phyloP scores from a whole-genome alignment of 2,797 vertebrate species.

The Gallinago solitaria region DNA sequence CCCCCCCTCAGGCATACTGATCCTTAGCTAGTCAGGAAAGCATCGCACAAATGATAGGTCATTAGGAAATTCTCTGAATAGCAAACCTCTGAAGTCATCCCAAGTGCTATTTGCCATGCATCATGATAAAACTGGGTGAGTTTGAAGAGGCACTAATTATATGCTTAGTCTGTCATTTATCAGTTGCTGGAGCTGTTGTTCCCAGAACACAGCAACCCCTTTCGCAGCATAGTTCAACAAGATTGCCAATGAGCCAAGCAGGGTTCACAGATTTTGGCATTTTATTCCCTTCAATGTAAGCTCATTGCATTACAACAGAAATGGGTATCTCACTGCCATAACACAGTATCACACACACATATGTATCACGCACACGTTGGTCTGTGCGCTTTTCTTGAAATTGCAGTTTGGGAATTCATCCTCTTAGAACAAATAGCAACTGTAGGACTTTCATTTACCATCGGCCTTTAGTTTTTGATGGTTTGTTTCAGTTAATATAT shows the following conservation, averaged over 20 bases:
- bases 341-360: neutral
- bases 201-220: neutral
- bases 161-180: neutral
- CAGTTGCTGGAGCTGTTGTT: neutral
- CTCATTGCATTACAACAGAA: neutral
- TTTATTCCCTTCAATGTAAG: neutral
- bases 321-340: neutral
- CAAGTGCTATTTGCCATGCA: neutral
- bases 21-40: neutral
- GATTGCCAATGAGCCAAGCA: neutral
- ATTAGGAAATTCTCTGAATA: constrained; percentile 44
- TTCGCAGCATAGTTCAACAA: neutral
- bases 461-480: neutral
- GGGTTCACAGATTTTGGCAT: neutral
- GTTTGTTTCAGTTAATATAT: neutral
- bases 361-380: neutral
- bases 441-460: neutral
- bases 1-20: neutral
- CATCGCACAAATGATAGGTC: neutral
- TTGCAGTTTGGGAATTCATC: neutral
- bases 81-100: constrained; percentile 25
- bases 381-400: neutral
- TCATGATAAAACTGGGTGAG: neutral
- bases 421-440: neutral
- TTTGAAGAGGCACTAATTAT: neutral